A percentile compares a stretch with the other conserved stretches of the same genome.
These are phyloP conservation scores for Amorpha juglandis DNA, from an alignment of 2,888 invertebrate genomes.

Conservation along the genomic window DNA sequence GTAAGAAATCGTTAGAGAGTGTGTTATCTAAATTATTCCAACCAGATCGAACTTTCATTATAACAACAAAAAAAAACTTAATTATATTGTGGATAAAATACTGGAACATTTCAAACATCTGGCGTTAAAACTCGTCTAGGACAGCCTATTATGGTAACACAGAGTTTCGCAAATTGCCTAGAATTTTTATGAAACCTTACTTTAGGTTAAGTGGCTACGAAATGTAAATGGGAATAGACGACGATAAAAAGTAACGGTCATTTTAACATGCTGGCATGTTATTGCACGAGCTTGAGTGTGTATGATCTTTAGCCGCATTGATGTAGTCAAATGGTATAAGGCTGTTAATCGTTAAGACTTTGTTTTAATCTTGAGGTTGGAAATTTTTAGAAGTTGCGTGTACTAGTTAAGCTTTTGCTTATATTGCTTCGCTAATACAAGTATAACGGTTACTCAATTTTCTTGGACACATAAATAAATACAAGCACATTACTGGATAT, in stretches of 20 bases:
- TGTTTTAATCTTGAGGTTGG: too few relatives aligned
- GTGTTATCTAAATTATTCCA: background rate
- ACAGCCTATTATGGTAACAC: constrained; percentile 9
- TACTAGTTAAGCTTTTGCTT: too few relatives aligned
- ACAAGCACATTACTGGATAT: too few relatives aligned
- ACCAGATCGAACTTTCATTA: background rate
- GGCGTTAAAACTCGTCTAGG: constrained; percentile 18
- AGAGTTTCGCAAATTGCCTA: constrained; percentile 14
- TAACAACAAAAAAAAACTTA: background rate
- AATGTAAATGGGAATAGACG: background rate
- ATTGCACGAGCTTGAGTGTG: background rate
- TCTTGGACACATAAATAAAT: too few relatives aligned
- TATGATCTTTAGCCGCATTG: background rate
- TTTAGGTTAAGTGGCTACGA: constrained; percentile 2
- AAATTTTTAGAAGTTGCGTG: too few relatives aligned
- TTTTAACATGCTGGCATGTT: constrained; percentile 4
- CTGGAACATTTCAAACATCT: constrained; percentile 18
- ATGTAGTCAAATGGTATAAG: too few relatives aligned
- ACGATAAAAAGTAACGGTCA: constrained; percentile 10
- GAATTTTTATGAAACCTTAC: constrained; percentile 18
- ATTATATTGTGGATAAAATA: background rate
- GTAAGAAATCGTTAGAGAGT: too few relatives aligned
- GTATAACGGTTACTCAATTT: too few relatives aligned
- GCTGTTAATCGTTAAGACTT: too few relatives aligned
- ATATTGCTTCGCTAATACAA: too few relatives aligned